Conservation (phyloP, 2,797 vertebrate genomes). For the Schizopygopsis pylzovi region DNA sequence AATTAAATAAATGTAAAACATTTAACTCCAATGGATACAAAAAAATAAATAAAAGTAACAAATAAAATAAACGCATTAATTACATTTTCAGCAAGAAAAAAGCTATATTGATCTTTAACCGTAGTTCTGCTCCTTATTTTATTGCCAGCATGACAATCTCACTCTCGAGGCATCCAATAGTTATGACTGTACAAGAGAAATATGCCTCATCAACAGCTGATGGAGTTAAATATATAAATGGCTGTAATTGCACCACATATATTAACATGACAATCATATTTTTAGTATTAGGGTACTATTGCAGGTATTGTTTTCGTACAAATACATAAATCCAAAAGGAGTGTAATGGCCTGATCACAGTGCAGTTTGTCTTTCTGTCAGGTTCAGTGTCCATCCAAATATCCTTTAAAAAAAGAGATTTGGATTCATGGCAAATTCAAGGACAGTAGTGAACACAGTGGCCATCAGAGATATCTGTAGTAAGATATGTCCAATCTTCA, state of each 20-base stretch:
- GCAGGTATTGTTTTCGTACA: no score
- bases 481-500: conserved; percentile 73
- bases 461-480: conserved; percentile 76
- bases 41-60: no score
- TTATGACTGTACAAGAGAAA: no score
- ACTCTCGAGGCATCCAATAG: background rate
- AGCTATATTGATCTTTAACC: no score
- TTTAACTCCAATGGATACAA: no score
- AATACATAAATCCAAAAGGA: background rate
- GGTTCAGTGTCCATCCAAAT: conserved; percentile 48
- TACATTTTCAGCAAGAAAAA: no score
- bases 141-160: background rate
- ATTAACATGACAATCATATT: no score
- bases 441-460: conserved; percentile 75
- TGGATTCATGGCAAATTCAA: conserved; percentile 72
- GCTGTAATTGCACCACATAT: background rate
- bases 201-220: no score
- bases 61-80: no score
- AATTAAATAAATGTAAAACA: background rate
- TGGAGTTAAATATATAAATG: no score
- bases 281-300: no score
- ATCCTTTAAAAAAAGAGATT: conserved; percentile 68
- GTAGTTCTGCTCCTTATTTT: background rate
- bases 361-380: background rate
- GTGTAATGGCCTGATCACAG: background rate